Evolutionary conservation across 23 tunicate species (phyloP).

Genomic region (Clavelina lepadiformis): DNA sequence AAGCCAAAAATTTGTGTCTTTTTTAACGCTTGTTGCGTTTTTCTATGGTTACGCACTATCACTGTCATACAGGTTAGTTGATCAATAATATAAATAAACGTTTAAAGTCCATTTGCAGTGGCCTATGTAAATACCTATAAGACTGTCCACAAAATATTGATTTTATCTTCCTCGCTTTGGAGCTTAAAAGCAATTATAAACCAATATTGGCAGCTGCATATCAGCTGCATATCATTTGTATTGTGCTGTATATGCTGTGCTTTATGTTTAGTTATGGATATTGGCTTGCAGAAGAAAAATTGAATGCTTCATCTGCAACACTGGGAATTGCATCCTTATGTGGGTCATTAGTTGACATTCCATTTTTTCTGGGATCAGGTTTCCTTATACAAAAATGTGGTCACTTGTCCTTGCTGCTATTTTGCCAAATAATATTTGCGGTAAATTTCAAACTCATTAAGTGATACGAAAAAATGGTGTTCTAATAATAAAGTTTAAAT

Average conservation of each 20-base stretch:
- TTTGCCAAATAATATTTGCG: conserved; percentile 1
- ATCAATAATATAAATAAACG: too few relatives aligned
- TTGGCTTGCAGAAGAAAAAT: conserved; percentile 29
- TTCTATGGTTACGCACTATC: neutral
- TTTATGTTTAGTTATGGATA: neutral
- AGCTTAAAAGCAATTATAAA: too few relatives aligned
- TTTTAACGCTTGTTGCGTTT: neutral
- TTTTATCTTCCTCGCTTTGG: too few relatives aligned
- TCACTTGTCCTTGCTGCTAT: conserved; percentile 3
- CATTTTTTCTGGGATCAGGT: conserved; percentile 24
- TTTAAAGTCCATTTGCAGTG: too few relatives aligned
- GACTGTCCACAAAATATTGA: too few relatives aligned
- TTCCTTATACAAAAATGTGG: conserved; percentile 16
- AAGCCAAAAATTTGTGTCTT: conserved; percentile 2
- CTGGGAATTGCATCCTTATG: conserved; percentile 1
- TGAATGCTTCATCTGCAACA: conserved; percentile 4
- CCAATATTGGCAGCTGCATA: too few relatives aligned
- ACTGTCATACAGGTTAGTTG: neutral
- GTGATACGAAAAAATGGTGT: neutral
- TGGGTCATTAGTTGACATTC: conserved; percentile 25
- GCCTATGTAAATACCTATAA: too few relatives aligned
- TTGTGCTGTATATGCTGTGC: too few relatives aligned
- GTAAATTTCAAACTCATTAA: neutral
- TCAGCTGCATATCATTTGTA: too few relatives aligned
- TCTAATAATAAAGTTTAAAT: too few relatives aligned